Evolutionary conservation across 2,113 vertebrate genomes (phyloP), one percentile per base, ranked within the genome.

Genomic region (Anguilla rostrata): DNA sequence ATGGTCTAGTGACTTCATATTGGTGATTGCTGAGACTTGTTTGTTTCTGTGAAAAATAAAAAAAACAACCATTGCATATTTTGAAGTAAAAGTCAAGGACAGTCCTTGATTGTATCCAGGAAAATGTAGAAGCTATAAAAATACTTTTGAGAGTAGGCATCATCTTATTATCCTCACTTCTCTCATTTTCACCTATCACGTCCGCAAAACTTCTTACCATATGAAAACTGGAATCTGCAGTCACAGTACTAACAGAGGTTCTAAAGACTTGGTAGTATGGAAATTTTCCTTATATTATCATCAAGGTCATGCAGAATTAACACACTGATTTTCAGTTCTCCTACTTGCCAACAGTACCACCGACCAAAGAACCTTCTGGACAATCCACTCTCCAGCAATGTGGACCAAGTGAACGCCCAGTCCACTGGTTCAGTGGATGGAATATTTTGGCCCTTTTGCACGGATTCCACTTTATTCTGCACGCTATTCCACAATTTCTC

Each of bases 401-500:
- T 66, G 20, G 60, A 66, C 18, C 60, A 66, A 26, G 9, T 26
- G 43, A 75, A 85, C 26, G n/a, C 26, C 75, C 41, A 34, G 41
- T 26, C 43, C 43, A 53, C 29, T 49, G 41, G 40, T 49, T 41
- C 40, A 22, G 16, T 85, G 26, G 20, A n/a, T 34, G 66, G n/a
- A 63, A 49, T 20, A 78, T 26, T 18, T 46, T 6, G 26, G 20
- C 26, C 46, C 26, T 85, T 79, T n/a, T 56, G 46, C 84, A 78
- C 49, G 9, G 18, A 40, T 3, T 34, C 29, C 34, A 18, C 34
- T 80, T 40, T 39, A 80, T 40, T 66, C 81, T 85, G 82, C 80
- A 49, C 41, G 41, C 16, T 78, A 83, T 87, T 83, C 60, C 88
- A 84, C 83, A 86, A 2, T 84, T 66, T 87, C 89, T 46, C 43